These are phyloP conservation scores for Cyanoliseus patagonus DNA, from an alignment of 2,113 vertebrate species.

Conservation along the genomic window DNA sequence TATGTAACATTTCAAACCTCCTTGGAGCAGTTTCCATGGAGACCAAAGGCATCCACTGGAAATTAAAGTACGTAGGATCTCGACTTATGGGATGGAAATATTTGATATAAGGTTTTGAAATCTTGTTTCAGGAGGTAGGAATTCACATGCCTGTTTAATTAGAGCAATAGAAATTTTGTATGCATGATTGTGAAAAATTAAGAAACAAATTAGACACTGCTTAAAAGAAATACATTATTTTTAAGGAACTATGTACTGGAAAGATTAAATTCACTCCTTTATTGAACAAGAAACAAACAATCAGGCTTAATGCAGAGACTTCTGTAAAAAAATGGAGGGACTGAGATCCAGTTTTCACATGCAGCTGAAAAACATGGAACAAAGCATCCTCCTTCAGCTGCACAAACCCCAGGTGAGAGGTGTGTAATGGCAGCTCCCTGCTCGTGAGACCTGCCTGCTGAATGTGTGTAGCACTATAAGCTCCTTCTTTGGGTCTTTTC, in stretches of 20 bases:
- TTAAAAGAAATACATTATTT: neutral
- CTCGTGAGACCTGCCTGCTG: neutral
- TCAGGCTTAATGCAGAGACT: neutral
- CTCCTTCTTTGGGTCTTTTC: neutral
- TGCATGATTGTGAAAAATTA: constrained; percentile 12
- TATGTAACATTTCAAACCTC: constrained; percentile 66
- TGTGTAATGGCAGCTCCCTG: fast-evolving
- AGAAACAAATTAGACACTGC: neutral
- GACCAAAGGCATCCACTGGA: constrained; percentile 52
- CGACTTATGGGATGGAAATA: neutral
- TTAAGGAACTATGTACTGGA: neutral
- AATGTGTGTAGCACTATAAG: fast-evolving
- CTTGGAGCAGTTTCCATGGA: constrained; percentile 71
- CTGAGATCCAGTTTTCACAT: neutral
- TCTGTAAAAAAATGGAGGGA: neutral
- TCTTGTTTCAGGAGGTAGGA: neutral
- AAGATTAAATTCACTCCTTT: neutral
- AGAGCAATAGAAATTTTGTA: neutral
- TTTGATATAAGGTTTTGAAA: constrained; percentile 11
- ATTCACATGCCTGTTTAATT: constrained; percentile 24
- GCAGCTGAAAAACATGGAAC: neutral
- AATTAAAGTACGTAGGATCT: constrained; percentile 58
- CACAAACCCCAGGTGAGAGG: neutral
- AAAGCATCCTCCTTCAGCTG: neutral
- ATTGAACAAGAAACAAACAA: neutral